Percentiles rank a stretch among this genome's conserved stretches.
Evolutionary conservation across 2,113 vertebrate species (phyloP).

Genomic region (Climacteris rufus): DNA sequence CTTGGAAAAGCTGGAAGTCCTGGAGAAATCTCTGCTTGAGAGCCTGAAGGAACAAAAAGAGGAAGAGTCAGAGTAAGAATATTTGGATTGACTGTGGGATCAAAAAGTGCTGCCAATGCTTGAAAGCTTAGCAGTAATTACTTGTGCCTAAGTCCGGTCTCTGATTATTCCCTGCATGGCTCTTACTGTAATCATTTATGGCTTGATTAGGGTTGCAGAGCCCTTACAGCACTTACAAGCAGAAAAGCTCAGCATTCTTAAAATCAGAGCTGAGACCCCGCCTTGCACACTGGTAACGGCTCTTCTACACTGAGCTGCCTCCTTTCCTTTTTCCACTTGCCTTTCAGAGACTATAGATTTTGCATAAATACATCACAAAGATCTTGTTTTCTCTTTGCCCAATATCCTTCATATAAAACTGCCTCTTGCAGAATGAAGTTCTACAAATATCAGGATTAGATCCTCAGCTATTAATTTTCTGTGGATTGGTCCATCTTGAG

Average conservation of each 20-base stretch:
- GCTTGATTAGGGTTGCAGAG: background rate
- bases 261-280: background rate
- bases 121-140: background rate
- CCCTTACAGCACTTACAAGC: background rate
- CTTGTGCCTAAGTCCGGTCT: slow-evolving; percentile 22
- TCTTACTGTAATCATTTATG: background rate
- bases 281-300: background rate
- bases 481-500: background rate
- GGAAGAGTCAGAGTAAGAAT: slow-evolving; percentile 84
- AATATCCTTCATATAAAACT: background rate
- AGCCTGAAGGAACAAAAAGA: slow-evolving; percentile 80
- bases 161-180: background rate
- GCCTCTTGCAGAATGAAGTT: background rate
- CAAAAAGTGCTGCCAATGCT: background rate
- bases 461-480: background rate
- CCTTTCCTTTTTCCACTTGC: background rate
- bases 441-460: background rate
- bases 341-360: background rate
- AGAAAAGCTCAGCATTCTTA: background rate
- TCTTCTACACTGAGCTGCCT: background rate
- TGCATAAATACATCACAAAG: background rate
- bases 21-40: slow-evolving; percentile 89
- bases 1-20: slow-evolving; percentile 79
- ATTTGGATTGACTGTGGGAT: background rate
- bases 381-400: background rate